phyloP scores from a whole-genome alignment of 1,140 invertebrate species.

The Drosophila arawakana region DNA sequence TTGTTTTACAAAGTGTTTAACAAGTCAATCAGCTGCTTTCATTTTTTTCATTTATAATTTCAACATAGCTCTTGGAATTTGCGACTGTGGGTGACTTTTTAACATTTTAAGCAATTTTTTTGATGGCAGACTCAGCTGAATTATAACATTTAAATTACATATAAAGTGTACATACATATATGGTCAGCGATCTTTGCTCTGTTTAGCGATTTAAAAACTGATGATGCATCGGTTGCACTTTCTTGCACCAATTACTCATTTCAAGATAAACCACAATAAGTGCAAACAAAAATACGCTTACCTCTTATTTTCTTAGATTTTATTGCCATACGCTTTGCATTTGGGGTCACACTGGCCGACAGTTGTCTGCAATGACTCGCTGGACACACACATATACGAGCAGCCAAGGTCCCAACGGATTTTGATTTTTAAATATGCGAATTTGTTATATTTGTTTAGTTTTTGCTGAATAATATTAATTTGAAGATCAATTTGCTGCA shows the following conservation, averaged over 20 bases:
- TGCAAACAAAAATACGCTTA: not conserved
- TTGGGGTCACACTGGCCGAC: constrained; percentile 8
- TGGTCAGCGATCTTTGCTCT: constrained; percentile 25
- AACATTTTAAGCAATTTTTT: constrained; percentile 1
- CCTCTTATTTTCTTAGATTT: constrained; percentile 3
- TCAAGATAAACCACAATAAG: constrained; percentile 7
- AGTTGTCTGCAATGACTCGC: not conserved
- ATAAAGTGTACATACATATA: not conserved
- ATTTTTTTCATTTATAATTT: not conserved
- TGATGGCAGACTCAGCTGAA: constrained; percentile 1
- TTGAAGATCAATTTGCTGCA: no score
- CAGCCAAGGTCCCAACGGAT: no score
- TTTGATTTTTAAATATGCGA: no score
- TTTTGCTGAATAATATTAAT: no score
- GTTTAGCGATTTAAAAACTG: constrained; percentile 17
- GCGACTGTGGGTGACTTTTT: constrained; percentile 38
- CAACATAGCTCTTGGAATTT: constrained; percentile 1
- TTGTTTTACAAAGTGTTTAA: constrained; percentile 15
- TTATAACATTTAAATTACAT: constrained; percentile 11
- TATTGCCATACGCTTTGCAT: not conserved
- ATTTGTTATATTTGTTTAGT: no score
- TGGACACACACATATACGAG: not conserved
- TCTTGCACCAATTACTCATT: constrained; percentile 27
- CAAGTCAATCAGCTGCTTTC: constrained; percentile 18
- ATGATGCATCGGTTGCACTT: constrained; percentile 33